Evolutionary conservation across 2,888 invertebrate species (phyloP), one percentile per base, ranked within the genome.

Genomic region (Platynereis dumerilii): DNA sequence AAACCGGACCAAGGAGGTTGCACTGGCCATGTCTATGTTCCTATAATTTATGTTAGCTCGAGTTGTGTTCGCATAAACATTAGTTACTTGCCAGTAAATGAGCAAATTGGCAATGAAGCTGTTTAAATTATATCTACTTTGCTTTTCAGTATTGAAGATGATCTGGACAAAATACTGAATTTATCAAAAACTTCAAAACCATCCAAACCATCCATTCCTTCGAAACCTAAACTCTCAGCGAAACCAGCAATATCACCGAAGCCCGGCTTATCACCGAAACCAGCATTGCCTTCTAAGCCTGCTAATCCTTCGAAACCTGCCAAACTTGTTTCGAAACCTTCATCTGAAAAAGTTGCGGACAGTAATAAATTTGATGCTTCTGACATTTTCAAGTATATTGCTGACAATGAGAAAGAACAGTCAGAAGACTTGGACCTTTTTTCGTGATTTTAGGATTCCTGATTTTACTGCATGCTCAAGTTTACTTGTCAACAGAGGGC

Each of bases 91-190:
- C n/a, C n/a, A n/a, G n/a, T n/a, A n/a, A n/a, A n/a, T 34, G 34
- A 34, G 7, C 12, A 7, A 5, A n/a, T 48, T 48, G 5, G 20
- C n/a, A 20, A 48, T 10, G 17, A 48, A 5, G n/a, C n/a, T 48
- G n/a, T 48, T 20, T 48, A 20, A 10, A n/a, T n/a, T n/a, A n/a
- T n/a, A n/a, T n/a, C n/a, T 34, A 7, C 52, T 24, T 5, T 45
- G 10, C n/a, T n/a, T 61, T 61, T 2, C 42, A 62, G 62, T 12
- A 62, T 62, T 29, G 57, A 62, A 34, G 56, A 62, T 44, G 62
- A 62, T 45, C 45, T 62, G 39, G 62, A 62, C 24, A 26, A 44
- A 5, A 24, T 62, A 3, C 22, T 62, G 3, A 62, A 62, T n/a
- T 34, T 61, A 22, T 48, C 52, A 20, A 52, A 48, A n/a, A 12